Evolutionary conservation across 1,140 invertebrate species (phyloP).

Genomic region (Doryteuthis pealeii): DNA sequence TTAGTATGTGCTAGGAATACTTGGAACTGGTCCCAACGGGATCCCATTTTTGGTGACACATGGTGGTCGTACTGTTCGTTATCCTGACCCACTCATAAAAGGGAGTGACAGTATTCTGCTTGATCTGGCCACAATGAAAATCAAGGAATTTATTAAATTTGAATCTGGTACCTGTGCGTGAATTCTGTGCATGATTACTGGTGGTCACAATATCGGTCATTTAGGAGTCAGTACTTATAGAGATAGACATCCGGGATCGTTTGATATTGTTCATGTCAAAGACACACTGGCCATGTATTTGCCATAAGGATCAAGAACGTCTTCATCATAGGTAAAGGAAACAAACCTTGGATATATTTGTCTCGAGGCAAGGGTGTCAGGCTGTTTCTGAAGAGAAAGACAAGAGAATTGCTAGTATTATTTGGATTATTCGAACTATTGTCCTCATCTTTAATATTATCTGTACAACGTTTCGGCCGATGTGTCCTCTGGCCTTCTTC

Average conservation of each 20-base stretch:
- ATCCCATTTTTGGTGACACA: slow-evolving; percentile 97
- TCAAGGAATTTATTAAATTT: slow-evolving; percentile 98
- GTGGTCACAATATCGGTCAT: slow-evolving; percentile 99
- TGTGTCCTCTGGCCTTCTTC: no score
- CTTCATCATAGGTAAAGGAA: slow-evolving; percentile 98
- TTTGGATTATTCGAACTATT: no score
- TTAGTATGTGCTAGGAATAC: no score
- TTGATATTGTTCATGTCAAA: slow-evolving; percentile 98
- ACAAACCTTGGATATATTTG: slow-evolving; percentile 93
- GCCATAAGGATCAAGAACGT: slow-evolving; percentile 98
- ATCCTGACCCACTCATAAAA: slow-evolving; percentile 96
- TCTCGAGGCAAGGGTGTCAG: slow-evolving; percentile 97
- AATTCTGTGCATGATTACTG: slow-evolving; percentile 98
- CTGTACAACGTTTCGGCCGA: no score
- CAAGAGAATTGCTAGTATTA: no score
- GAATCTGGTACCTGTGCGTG: slow-evolving; percentile 93
- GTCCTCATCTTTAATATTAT: no score
- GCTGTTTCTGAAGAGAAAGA: slow-evolving; percentile 97
- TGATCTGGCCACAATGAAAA: slow-evolving; percentile 91
- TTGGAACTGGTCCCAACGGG: slow-evolving; percentile 85
- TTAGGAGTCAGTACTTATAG: slow-evolving; percentile 95
- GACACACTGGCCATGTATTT: slow-evolving; percentile 93
- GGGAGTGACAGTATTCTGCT: slow-evolving; percentile 96
- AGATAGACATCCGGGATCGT: slow-evolving; percentile 97
- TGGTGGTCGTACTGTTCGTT: slow-evolving; percentile 96